Conservation (phyloP, 2,888 invertebrate genomes). For the Neelides folsomi region DNA sequence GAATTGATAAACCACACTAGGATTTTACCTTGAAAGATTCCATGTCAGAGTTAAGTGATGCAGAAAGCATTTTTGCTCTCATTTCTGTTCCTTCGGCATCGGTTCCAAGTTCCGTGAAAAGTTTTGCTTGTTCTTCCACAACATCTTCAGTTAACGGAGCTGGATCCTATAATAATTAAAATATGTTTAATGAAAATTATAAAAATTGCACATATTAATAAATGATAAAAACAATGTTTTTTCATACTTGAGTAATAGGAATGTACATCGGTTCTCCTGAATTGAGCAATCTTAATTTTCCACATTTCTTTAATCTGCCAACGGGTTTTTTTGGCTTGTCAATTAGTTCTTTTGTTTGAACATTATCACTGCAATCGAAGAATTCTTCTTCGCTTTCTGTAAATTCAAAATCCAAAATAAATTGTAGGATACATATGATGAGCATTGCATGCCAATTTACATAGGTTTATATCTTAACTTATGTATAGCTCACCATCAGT, state of each 20-base stretch:
- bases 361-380: conserved; percentile 52
- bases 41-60: conserved; percentile 90
- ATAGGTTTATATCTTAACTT: no score
- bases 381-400: conserved; percentile 47
- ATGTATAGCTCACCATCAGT: no score
- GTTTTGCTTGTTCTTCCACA: conserved; percentile 80
- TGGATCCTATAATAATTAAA: conserved; percentile 53
- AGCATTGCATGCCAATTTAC: no score
- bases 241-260: conserved; percentile 54
- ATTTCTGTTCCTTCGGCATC: conserved; percentile 69
- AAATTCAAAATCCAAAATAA: no score
- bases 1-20: no score
- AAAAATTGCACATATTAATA: neutral
- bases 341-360: neutral
- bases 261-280: conserved; percentile 61
- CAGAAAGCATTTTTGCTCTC: conserved; percentile 86
- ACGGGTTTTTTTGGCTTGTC: conserved; percentile 49
- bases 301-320: conserved; percentile 56
- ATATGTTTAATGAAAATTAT: neutral
- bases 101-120: conserved; percentile 74
- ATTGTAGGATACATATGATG: no score
- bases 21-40: conserved; percentile 94
- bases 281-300: conserved; percentile 52
- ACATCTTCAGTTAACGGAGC: conserved; percentile 96
- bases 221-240: conserved; percentile 1